Evolutionary conservation across 2,113 vertebrate species (phyloP).

Genomic region (Ciconia maguari): DNA sequence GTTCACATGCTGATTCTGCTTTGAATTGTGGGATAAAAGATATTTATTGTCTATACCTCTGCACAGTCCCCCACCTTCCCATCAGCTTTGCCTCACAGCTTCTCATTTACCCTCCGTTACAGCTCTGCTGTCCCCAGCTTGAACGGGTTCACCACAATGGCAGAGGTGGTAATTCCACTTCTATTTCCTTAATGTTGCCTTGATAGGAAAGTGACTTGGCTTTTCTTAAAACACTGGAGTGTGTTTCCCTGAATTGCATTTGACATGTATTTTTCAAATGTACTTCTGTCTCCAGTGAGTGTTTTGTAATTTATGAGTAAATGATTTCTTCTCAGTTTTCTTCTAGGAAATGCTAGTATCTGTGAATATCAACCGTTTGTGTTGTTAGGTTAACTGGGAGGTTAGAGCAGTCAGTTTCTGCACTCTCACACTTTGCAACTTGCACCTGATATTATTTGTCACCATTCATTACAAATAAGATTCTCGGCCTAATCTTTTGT

Average conservation of each 20-base stretch:
- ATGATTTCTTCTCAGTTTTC: not conserved
- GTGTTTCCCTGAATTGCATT: not conserved
- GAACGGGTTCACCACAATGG: not conserved
- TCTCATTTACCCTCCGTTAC: not conserved
- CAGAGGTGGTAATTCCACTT: not conserved
- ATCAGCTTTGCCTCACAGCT: not conserved
- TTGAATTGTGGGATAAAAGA: not conserved
- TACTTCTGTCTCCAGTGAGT: not conserved
- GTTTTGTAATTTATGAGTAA: not conserved
- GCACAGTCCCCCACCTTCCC: not conserved
- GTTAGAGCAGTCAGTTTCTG: not conserved
- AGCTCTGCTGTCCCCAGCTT: not conserved
- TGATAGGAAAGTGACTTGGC: not conserved
- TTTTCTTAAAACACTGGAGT: not conserved
- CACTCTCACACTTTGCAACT: not conserved
- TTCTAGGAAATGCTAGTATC: constrained; percentile 22
- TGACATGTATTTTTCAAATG: not conserved
- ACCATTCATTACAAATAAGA: not conserved
- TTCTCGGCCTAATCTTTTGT: not conserved
- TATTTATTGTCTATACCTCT: not conserved
- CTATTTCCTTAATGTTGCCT: not conserved
- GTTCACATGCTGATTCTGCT: not conserved
- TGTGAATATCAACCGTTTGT: not conserved
- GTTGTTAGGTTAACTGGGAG: not conserved
- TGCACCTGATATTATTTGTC: not conserved